phyloP scores from a whole-genome alignment of 2,113 vertebrate genomes.

The Blennius ocellaris region DNA sequence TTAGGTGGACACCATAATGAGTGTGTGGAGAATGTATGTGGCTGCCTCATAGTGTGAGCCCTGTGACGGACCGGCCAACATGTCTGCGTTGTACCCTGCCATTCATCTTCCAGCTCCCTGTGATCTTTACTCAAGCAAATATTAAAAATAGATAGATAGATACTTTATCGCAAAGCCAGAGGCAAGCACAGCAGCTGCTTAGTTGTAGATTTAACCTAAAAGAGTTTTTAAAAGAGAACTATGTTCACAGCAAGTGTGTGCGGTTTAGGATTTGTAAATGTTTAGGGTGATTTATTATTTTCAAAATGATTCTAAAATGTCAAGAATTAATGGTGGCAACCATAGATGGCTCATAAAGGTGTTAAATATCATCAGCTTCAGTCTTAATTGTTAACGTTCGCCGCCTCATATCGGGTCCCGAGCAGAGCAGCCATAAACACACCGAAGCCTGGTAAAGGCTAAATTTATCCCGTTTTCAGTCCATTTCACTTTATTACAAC shows the following conservation, averaged over 20 bases:
- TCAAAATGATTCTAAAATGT: constrained; percentile 3
- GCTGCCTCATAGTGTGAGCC: too few relatives aligned
- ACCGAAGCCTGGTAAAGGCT: constrained; percentile 6
- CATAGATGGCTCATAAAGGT: neutral
- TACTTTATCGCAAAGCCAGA: too few relatives aligned
- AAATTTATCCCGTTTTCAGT: neutral
- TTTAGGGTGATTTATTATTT: neutral
- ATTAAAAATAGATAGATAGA: too few relatives aligned
- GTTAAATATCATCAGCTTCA: neutral
- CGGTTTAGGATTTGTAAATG: too few relatives aligned
- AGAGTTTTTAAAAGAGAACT: neutral
- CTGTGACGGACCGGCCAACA: too few relatives aligned
- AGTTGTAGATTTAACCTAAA: neutral
- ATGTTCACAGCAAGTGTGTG: neutral
- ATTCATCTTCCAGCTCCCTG: too few relatives aligned
- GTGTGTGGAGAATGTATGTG: too few relatives aligned
- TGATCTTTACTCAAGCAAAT: too few relatives aligned
- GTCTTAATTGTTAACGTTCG: constrained; percentile 9
- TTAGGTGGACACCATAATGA: too few relatives aligned
- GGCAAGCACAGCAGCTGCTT: neutral
- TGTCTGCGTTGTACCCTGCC: too few relatives aligned
- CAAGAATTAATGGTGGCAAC: neutral
- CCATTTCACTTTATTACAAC: constrained; percentile 26
- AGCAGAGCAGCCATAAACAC: neutral
- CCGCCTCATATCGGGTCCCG: too few relatives aligned